Percentiles rank a stretch among this genome's conserved stretches.
These are phyloP conservation scores for Pseudopipra pipra DNA, from an alignment of 2,113 vertebrate genomes.

Conservation along the genomic window DNA sequence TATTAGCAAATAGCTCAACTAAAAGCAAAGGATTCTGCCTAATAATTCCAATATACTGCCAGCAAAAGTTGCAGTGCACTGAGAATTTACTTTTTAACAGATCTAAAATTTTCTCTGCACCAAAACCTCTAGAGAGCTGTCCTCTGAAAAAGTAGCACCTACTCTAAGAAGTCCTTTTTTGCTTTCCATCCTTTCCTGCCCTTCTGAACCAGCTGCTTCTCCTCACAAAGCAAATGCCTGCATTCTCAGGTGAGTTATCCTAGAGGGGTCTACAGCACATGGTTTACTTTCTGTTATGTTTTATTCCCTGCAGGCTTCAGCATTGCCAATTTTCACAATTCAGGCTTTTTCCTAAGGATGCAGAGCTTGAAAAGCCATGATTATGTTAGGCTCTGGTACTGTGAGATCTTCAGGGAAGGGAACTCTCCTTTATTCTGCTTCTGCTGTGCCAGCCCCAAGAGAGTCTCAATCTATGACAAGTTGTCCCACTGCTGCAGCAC, in stretches of 20 bases:
- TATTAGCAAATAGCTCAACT: neutral
- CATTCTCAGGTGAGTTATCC: neutral
- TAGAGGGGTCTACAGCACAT: neutral
- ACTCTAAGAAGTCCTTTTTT: neutral
- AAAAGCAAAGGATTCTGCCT: neutral
- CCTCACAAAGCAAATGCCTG: neutral
- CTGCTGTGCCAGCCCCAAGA: constrained; percentile 22
- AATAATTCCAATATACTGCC: neutral
- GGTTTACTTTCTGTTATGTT: neutral
- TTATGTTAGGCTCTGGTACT: neutral
- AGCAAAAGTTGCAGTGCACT: neutral
- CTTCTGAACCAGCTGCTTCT: neutral
- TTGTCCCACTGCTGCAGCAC: neutral
- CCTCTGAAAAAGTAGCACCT: neutral
- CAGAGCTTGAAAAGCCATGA: neutral
- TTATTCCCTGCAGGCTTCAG: neutral
- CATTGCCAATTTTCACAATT: neutral
- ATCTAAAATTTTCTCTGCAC: neutral
- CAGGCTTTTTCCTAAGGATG: neutral
- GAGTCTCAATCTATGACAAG: constrained; percentile 16
- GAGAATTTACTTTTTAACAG: neutral
- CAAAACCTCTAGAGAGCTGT: neutral
- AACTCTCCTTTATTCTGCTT: neutral
- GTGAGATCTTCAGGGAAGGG: neutral
- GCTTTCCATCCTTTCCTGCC: neutral